Base-by-base conservation (phyloP, 2,888 invertebrate species). In the Drosophila formosana region DNA sequence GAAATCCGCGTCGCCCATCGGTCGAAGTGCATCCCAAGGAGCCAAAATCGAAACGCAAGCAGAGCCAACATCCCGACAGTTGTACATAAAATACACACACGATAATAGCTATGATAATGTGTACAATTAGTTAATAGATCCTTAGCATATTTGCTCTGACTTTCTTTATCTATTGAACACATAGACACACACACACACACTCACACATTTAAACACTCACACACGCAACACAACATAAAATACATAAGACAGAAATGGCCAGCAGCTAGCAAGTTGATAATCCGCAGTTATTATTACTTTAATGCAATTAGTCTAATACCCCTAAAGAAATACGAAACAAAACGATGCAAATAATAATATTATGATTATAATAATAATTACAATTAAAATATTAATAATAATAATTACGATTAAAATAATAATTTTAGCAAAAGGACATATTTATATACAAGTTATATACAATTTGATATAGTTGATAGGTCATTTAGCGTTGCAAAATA, bases 1-100 rank as follows among this genome's bases (percentile, higher is more conserved):
- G 97, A 32, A 97, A 96, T 93, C 95, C 96, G 45, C 93, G 96
- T 79, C 95, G 95, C 90, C 94, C 95, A 80, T 96, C 96, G 86
- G 94, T 95, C 85, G 96, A 96, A 89, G 94, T 95, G 91, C 94
- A 92, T 81, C 94, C 92, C 69, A 93, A 93, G 91, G 93, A 93
- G 90, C 92, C 92, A 83, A 93, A 92, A 87, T 87, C 91, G 70
- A 93, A 93, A 89, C 91, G 92, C 87, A 93, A 93, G 89, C 94
- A 95, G 91, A 95, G 95, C 93, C 96, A 96, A 91, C 95, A 96
- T 93, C 95, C 96, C 75, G 93, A 93, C 90, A 92, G 92, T 91
- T 92, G 92, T 92, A 92, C 92, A 92, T 92, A 92, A 90, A 72
- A 76, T 61, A 56, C 60, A 66, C 51, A 71, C 74, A 69, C 70